phyloP scores from a whole-genome alignment of 2,113 vertebrate genomes.

The Alligator sinensis region DNA sequence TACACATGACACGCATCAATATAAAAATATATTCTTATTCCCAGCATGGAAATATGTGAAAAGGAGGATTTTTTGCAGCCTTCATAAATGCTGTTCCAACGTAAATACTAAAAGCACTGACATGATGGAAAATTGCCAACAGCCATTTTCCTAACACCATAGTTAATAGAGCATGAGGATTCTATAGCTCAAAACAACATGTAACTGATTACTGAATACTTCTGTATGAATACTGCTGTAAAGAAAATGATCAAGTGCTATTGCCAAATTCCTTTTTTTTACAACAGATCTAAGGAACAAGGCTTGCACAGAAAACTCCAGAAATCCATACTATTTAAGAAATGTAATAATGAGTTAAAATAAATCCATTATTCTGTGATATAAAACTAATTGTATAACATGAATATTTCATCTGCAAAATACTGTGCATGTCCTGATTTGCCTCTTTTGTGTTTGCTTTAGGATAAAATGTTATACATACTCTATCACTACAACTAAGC shows the following conservation, averaged over 20 bases:
- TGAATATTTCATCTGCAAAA: neutral
- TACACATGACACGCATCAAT: neutral
- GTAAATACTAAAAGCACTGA: slow-evolving; percentile 63
- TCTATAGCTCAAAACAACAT: slow-evolving; percentile 44
- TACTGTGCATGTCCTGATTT: neutral
- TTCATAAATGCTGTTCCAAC: slow-evolving; percentile 62
- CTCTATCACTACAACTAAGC: slow-evolving; percentile 32
- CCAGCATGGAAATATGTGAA: neutral
- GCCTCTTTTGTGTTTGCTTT: slow-evolving; percentile 10
- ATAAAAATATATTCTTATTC: slow-evolving; percentile 40
- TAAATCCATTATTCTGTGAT: neutral
- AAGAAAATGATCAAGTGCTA: slow-evolving; percentile 44
- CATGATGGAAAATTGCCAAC: slow-evolving; percentile 75
- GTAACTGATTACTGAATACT: slow-evolving; percentile 42
- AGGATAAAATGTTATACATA: neutral
- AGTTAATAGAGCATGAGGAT: slow-evolving; percentile 76
- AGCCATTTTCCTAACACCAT: slow-evolving; percentile 74
- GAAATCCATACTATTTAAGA: neutral
- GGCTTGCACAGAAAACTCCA: neutral
- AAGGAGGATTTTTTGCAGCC: slow-evolving; percentile 29
- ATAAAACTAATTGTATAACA: slow-evolving; percentile 2
- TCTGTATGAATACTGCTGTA: slow-evolving; percentile 1
- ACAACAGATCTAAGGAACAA: neutral
- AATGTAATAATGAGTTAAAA: neutral
- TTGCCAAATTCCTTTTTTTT: neutral